phyloP scores from a whole-genome alignment of 2,113 vertebrate species.

The Ahaetulla prasina region DNA sequence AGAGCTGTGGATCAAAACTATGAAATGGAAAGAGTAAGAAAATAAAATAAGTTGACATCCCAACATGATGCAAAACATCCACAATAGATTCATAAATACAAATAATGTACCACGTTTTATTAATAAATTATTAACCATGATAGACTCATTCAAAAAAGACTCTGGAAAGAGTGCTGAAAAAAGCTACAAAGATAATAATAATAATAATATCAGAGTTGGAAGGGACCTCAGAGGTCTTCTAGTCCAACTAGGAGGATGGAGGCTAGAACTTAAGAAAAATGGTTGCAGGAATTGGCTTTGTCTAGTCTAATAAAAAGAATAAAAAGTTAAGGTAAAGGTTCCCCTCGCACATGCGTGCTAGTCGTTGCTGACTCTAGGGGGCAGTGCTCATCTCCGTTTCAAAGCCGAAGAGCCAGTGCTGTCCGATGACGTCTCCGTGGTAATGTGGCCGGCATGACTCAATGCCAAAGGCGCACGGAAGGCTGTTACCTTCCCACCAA shows the following conservation, averaged over 20 bases:
- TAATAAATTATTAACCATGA: neutral
- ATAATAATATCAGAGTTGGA: too few species aligned
- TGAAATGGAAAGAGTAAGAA: neutral
- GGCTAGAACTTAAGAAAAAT: neutral
- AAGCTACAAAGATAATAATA: neutral
- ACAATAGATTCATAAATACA: neutral
- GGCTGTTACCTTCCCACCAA: too few species aligned
- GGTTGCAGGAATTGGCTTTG: neutral
- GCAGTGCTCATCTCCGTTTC: too few species aligned
- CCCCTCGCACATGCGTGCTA: too few species aligned
- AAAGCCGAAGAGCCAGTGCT: too few species aligned
- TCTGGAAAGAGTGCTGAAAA: neutral
- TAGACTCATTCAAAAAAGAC: neutral
- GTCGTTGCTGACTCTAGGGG: too few species aligned
- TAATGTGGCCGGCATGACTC: too few species aligned
- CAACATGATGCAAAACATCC: neutral
- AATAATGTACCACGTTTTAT: neutral
- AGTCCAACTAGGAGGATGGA: neutral
- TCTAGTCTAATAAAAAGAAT: too few species aligned
- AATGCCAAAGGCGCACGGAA: too few species aligned
- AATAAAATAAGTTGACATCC: neutral
- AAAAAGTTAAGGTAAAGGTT: too few species aligned
- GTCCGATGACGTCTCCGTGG: too few species aligned
- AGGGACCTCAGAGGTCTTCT: too few species aligned
- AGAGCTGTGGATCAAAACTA: neutral